A percentile compares a stretch with the other conserved stretches of the same genome.
Evolutionary conservation across 1,140 invertebrate genomes (phyloP).

Genomic region (Pogonus chalceus): DNA sequence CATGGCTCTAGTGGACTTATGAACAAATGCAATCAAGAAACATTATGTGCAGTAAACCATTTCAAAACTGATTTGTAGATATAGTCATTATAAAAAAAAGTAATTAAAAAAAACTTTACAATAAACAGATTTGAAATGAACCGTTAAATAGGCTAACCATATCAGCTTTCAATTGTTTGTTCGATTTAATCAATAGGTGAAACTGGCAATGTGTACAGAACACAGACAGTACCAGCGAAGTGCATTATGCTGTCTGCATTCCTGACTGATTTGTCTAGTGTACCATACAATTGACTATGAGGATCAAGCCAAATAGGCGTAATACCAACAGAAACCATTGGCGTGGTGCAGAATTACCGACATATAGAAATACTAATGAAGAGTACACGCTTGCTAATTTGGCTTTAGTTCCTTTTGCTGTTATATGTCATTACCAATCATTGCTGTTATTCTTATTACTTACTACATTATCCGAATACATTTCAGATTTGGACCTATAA

Average conservation of each 20-base stretch:
- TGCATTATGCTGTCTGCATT: neutral
- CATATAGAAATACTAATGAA: neutral
- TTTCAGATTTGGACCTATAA: too few relatives aligned
- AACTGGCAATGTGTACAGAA: neutral
- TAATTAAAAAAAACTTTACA: too few relatives aligned
- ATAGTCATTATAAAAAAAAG: too few relatives aligned
- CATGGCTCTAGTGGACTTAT: too few relatives aligned
- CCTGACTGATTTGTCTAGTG: neutral
- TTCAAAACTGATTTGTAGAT: too few relatives aligned
- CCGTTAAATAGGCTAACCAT: neutral
- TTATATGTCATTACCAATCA: too few relatives aligned
- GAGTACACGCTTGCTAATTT: too few relatives aligned
- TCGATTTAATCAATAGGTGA: neutral
- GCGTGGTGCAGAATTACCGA: neutral
- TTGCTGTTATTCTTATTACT: too few relatives aligned
- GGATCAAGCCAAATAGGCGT: neutral
- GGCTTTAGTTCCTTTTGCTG: too few relatives aligned
- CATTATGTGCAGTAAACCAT: neutral
- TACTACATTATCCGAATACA: too few relatives aligned
- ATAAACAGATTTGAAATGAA: too few relatives aligned
- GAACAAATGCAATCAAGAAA: too few relatives aligned
- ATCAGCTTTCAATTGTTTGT: neutral
- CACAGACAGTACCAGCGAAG: neutral
- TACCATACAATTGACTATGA: neutral
- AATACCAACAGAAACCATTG: neutral